Conservation (phyloP, 2,888 invertebrate species). For the Autographa gamma region DNA sequence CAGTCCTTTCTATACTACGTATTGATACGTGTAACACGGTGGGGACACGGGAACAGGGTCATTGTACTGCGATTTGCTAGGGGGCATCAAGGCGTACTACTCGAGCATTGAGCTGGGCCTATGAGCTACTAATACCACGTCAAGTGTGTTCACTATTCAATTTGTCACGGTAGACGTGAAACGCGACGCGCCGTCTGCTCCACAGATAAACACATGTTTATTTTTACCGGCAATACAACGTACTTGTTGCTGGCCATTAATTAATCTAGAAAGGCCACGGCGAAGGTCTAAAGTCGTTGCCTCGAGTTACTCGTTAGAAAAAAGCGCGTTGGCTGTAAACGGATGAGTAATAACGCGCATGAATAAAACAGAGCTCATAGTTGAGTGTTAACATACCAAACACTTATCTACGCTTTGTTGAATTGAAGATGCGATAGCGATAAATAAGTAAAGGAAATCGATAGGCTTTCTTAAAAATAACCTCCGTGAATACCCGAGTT, state of each 20-base stretch:
- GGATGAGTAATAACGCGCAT: conserved; percentile 43
- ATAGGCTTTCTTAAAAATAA: conserved; percentile 58
- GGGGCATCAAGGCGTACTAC: conserved; percentile 69
- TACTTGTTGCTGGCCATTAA: conserved; percentile 65
- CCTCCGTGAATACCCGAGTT: conserved; percentile 51
- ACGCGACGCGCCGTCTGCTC: conserved; percentile 78
- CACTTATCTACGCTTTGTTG: conserved; percentile 6
- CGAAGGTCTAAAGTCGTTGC: conserved; percentile 72
- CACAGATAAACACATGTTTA: conserved; percentile 73
- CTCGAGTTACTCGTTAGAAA: conserved; percentile 46
- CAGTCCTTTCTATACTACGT: conserved; percentile 24
- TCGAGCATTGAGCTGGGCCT: conserved; percentile 60
- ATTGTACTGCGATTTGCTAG: conserved; percentile 73
- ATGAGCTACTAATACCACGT: conserved; percentile 58
- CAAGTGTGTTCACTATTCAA: conserved; percentile 62
- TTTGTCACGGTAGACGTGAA: conserved; percentile 72
- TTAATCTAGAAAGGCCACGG: conserved; percentile 81
- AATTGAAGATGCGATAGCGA: conserved; percentile 35
- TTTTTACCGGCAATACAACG: conserved; percentile 71
- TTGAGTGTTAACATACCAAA: conserved; percentile 36
- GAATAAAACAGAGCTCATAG: conserved; percentile 35
- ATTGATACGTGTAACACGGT: conserved; percentile 54
- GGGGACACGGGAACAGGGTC: conserved; percentile 68
- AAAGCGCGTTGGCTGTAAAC: conserved; percentile 34
- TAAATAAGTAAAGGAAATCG: conserved; percentile 36